phyloP scores from a whole-genome alignment of 2,113 vertebrate species.

The Hipposideros armiger region DNA sequence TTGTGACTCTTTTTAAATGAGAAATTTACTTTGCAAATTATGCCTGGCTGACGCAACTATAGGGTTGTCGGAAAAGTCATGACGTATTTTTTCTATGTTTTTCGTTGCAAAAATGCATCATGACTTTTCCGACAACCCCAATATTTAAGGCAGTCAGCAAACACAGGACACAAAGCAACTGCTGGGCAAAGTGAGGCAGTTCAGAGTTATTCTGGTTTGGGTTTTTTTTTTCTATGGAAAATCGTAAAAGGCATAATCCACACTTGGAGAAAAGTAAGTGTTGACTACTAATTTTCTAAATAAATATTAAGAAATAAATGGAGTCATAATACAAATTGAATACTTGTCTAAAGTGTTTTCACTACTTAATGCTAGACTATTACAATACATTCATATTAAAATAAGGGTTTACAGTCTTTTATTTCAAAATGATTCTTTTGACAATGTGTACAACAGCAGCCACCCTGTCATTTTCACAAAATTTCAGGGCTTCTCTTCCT shows the following conservation, averaged over 20 bases:
- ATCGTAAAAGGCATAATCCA: slow-evolving; percentile 53
- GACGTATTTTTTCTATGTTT: no score
- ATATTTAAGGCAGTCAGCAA: slow-evolving; percentile 52
- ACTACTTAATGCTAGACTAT: slow-evolving; percentile 25
- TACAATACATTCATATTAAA: slow-evolving; percentile 26
- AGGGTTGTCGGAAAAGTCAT: no score
- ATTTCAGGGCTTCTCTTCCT: slow-evolving; percentile 57
- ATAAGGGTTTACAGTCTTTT: slow-evolving; percentile 39
- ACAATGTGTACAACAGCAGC: background rate
- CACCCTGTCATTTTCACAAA: slow-evolving; percentile 32
- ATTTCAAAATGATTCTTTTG: slow-evolving; percentile 32
- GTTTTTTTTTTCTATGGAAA: background rate
- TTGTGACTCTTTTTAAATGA: slow-evolving; percentile 51
- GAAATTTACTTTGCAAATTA: slow-evolving; percentile 64
- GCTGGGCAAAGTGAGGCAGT: background rate
- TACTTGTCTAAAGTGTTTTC: slow-evolving; percentile 38
- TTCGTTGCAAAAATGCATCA: no score
- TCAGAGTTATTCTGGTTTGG: background rate
- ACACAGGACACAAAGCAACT: slow-evolving; percentile 45
- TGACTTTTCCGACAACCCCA: no score
- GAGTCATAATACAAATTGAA: slow-evolving; percentile 33
- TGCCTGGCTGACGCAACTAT: slow-evolving; percentile 44
- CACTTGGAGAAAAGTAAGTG: slow-evolving; percentile 44
- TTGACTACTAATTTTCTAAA: background rate
- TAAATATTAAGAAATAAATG: slow-evolving; percentile 65